Evolutionary conservation across 2,888 invertebrate species (phyloP).

Genomic region (Ochropacha duplaris): DNA sequence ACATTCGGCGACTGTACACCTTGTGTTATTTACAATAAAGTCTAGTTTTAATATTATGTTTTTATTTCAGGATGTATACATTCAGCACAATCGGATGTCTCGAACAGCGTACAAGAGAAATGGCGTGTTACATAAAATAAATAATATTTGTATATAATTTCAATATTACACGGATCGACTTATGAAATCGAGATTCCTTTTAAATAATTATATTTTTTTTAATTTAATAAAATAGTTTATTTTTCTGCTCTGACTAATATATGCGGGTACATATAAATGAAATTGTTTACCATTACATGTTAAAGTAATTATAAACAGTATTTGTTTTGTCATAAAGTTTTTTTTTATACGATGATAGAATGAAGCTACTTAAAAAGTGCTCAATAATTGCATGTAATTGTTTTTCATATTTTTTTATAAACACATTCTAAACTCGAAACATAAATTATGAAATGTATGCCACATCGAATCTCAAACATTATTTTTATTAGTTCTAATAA

Average conservation of each 20-base stretch:
- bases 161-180: slow-evolving; percentile 21
- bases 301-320: background rate
- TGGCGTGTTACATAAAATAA: slow-evolving; percentile 54
- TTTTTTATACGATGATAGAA: background rate
- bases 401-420: background rate
- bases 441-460: slow-evolving; percentile 7
- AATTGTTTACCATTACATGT: slow-evolving; percentile 13
- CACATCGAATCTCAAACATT: slow-evolving; percentile 42
- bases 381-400: background rate
- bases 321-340: background rate
- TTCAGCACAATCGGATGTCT: slow-evolving; percentile 35
- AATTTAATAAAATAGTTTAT: slow-evolving; percentile 15
- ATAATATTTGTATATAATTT: slow-evolving; percentile 56
- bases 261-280: slow-evolving; percentile 19
- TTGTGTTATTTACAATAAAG: no score
- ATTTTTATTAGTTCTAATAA: slow-evolving; percentile 21
- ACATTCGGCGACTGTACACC: no score
- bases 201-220: slow-evolving; percentile 33
- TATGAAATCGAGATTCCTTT: slow-evolving; percentile 32
- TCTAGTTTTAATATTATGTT: background rate
- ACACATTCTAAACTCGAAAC: background rate
- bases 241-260: slow-evolving; percentile 23
- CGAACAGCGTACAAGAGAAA: slow-evolving; percentile 30
- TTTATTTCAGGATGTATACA: slow-evolving; percentile 50
- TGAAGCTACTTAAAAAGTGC: slow-evolving; percentile 3